Evolutionary conservation across 2,113 vertebrate genomes (phyloP).

Genomic region (Brachyhypopomus gauderio): DNA sequence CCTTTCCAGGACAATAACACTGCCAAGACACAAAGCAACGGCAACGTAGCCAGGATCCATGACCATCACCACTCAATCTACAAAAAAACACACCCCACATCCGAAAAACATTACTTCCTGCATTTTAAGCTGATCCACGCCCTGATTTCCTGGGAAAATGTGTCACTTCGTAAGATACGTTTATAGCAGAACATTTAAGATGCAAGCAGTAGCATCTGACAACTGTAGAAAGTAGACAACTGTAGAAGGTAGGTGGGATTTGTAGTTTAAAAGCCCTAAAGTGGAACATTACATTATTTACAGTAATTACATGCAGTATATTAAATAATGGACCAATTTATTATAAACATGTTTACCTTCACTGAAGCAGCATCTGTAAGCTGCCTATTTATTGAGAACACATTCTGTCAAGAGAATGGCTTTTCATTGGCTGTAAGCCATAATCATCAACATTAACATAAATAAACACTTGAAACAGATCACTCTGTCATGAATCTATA

Average conservation of each 20-base stretch:
- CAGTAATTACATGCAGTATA: neutral
- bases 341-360: neutral
- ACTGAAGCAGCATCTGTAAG: neutral
- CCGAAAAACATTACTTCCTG: too few relatives aligned
- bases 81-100: too few relatives aligned
- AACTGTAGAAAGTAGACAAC: too few relatives aligned
- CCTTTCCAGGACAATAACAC: conserved; percentile 61
- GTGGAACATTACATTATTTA: neutral
- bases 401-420: too few relatives aligned
- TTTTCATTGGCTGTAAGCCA: too few relatives aligned
- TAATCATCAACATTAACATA: too few relatives aligned
- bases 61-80: neutral
- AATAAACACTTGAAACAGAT: too few relatives aligned
- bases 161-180: neutral
- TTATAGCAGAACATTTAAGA: conserved; percentile 17
- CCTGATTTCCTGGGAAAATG: neutral
- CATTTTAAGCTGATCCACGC: too few relatives aligned
- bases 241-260: neutral
- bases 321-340: neutral
- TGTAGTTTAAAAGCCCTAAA: conserved; percentile 3
- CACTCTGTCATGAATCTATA: too few relatives aligned
- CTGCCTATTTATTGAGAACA: too few relatives aligned
- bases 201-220: neutral
- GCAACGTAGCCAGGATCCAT: conserved; percentile 51
- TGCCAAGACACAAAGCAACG: conserved; percentile 58